Evolutionary conservation across 1,140 invertebrate species (phyloP), one percentile per base, ranked within the genome.

Genomic region (Thaumetopoea pityocampa): DNA sequence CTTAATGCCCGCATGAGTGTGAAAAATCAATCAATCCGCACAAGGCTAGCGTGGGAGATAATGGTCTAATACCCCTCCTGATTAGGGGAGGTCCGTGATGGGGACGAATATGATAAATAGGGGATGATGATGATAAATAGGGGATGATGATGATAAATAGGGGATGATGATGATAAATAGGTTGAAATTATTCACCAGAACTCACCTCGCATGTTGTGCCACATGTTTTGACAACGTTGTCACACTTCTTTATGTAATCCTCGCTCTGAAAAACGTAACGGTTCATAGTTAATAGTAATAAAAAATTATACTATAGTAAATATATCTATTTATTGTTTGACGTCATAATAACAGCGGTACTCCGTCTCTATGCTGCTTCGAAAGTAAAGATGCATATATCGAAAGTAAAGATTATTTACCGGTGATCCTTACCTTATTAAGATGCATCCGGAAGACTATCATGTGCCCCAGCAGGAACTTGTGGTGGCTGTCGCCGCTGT

Each of bases 381-480:
- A 22, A 2, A 30, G 1, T 20, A 20, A 29, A 10, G 29, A 1
- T 18, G n/a, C 17, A 15, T 27, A 4, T 17, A 24, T 4, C 2
- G 8, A 9, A 14, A 4, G 4, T 2, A 14, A 7, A 19, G 2
- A 12, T 4, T 22, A 17, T 6, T 20, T 3, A 4, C 32, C 9
- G 3, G 11, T 5, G n/a, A 9, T n/a, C 17, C 5, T 1, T 57
- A 80, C 76, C 71, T 72, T 82, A 18, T 78, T 80, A 0, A 82
- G 55, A 48, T 82, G 78, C 57, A 82, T 82, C 0, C 70, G 47
- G 28, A 77, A 68, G 0, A 80, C 78, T 7, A 82, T 57, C 73
- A 80, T 77, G 14, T 80, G 73, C 0, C 73, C 71, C 7, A 68
- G 24, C 6, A 80, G 50, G 51, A 64, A 82, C 45, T 82, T 82